Conservation (phyloP, 2,888 invertebrate genomes). For the Drosophila basisetae region DNA sequence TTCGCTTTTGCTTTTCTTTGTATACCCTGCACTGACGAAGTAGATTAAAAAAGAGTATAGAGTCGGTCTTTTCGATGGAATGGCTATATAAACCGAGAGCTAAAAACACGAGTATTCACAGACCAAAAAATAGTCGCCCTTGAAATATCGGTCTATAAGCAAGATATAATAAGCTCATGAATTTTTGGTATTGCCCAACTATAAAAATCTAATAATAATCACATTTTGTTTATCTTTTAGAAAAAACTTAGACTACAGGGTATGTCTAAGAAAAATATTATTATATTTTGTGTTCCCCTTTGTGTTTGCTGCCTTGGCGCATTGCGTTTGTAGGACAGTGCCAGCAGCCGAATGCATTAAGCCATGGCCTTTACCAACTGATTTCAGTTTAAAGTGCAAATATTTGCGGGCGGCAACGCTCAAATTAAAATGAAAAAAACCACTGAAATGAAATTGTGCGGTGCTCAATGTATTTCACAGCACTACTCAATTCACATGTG, state of each 20-base stretch:
- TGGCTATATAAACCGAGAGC: neutral
- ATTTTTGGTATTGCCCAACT: neutral
- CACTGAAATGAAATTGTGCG: slow-evolving; percentile 72
- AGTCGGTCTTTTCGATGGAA: neutral
- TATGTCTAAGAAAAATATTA: slow-evolving; percentile 1
- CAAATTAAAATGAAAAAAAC: slow-evolving; percentile 53
- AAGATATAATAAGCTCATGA: neutral
- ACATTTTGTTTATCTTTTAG: neutral
- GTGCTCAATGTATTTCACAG: slow-evolving; percentile 44
- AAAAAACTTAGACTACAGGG: neutral
- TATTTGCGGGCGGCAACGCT: slow-evolving; percentile 63
- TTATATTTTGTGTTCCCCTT: neutral
- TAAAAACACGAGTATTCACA: neutral
- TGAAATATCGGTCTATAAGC: neutral
- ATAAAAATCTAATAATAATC: neutral
- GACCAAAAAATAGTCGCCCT: neutral
- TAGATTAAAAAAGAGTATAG: neutral
- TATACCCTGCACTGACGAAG: slow-evolving; percentile 1
- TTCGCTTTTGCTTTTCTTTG: slow-evolving; percentile 21
- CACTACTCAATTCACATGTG: slow-evolving; percentile 54
- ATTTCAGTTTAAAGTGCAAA: slow-evolving; percentile 70
- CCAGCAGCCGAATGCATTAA: slow-evolving; percentile 51
- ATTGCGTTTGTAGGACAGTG: slow-evolving; percentile 44
- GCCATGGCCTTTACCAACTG: slow-evolving; percentile 45
- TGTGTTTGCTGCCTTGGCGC: slow-evolving; percentile 25